phyloP scores from a whole-genome alignment of 1,140 invertebrate species.

The Aphidius gifuensis region DNA sequence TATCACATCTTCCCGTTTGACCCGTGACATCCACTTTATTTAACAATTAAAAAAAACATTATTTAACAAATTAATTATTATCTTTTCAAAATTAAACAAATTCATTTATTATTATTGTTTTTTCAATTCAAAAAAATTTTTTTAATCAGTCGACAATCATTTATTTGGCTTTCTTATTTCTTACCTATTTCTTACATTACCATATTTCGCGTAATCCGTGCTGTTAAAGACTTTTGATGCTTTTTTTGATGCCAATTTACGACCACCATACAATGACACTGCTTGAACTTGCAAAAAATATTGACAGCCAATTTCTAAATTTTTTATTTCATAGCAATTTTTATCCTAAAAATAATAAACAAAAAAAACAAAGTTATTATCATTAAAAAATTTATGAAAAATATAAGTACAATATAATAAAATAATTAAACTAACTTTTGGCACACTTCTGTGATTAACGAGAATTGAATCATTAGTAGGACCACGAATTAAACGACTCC shows the following conservation, averaged over 20 bases:
- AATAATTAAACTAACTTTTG: constrained; percentile 52
- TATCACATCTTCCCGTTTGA: constrained; percentile 30
- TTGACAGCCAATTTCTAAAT: constrained; percentile 62
- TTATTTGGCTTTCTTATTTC: not conserved
- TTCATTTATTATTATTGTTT: not conserved
- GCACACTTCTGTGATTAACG: constrained; percentile 59
- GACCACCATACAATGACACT: constrained; percentile 61
- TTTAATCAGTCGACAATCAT: too few species aligned
- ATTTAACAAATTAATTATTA: not conserved
- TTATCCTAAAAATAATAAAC: constrained; percentile 54
- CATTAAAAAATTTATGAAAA: not conserved
- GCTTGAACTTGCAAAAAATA: constrained; percentile 73
- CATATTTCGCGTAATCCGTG: constrained; percentile 52
- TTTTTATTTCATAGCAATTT: constrained; percentile 59
- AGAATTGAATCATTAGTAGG: constrained; percentile 57
- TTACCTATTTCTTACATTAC: constrained; percentile 32
- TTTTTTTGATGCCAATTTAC: constrained; percentile 66
- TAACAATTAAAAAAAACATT: constrained; percentile 32
- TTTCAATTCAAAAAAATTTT: too few species aligned
- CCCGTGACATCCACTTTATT: constrained; percentile 29
- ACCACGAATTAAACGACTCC: constrained; percentile 60
- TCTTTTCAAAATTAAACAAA: not conserved
- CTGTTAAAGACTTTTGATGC: constrained; percentile 66
- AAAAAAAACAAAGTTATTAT: not conserved
- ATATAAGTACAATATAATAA: constrained; percentile 1